phyloP scores from a whole-genome alignment of 1,140 invertebrate species.

The Drosophila mayri region DNA sequence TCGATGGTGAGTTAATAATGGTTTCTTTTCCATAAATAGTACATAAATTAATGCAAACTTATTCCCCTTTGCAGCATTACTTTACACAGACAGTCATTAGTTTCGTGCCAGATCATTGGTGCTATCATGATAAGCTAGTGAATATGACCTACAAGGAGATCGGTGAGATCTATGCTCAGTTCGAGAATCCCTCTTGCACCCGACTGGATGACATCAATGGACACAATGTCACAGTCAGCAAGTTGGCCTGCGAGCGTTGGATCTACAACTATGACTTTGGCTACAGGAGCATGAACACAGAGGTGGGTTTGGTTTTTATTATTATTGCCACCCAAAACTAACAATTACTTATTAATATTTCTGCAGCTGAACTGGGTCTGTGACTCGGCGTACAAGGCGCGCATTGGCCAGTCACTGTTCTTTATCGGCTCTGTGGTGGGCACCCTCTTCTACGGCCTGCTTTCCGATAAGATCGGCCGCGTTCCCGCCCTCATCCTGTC shows the following conservation, averaged over 20 bases:
- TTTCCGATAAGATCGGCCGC: slow-evolving; percentile 87
- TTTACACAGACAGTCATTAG: slow-evolving; percentile 87
- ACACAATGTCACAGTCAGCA: slow-evolving; percentile 64
- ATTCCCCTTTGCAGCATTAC: slow-evolving; percentile 85
- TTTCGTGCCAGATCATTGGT: slow-evolving; percentile 85
- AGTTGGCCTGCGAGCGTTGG: slow-evolving; percentile 85
- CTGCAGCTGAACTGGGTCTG: slow-evolving; percentile 88
- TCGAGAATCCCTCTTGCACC: slow-evolving; percentile 75
- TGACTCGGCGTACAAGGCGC: slow-evolving; percentile 87
- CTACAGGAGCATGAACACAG: slow-evolving; percentile 87
- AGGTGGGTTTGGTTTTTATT: slow-evolving; percentile 81
- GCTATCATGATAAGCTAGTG: slow-evolving; percentile 79
- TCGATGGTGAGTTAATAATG: slow-evolving; percentile 78
- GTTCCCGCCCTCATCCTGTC: slow-evolving; percentile 87
- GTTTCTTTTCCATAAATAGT: neutral
- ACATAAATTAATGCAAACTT: no score
- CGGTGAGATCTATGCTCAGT: slow-evolving; percentile 72
- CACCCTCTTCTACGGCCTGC: slow-evolving; percentile 86
- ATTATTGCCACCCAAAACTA: neutral
- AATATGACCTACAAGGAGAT: slow-evolving; percentile 83
- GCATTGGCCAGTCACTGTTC: slow-evolving; percentile 87
- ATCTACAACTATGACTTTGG: slow-evolving; percentile 86
- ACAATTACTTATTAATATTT: neutral
- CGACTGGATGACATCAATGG: slow-evolving; percentile 61
- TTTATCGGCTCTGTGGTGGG: slow-evolving; percentile 88